Base-by-base conservation (phyloP, 2,797 vertebrate species). In the Hypotaenidia philippensis region DNA sequence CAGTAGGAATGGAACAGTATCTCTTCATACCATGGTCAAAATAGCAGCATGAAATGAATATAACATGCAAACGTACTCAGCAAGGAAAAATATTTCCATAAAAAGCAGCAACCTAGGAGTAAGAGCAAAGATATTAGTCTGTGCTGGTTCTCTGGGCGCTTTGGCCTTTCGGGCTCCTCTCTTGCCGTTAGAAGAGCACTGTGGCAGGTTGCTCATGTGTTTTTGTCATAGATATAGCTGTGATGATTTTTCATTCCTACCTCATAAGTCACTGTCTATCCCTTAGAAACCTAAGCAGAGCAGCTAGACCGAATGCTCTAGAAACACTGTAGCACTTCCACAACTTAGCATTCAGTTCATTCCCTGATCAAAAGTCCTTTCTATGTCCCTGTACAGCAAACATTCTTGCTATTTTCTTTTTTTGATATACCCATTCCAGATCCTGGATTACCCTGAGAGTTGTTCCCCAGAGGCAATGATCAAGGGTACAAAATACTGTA, bases 21-120 rank as follows among this genome's bases (percentile, higher is more conserved):
- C 61, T 61, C 55, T 65, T 90, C 69, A 68, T 70, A 57, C 38
- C 38, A 19, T 3, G 60, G 91, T 89, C 63, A 93, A 84, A 94
- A 93, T 69, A 92, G 78, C 81, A 83, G 70, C 81, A 81, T 66
- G 86, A 89, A 93, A 82, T 82, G 16, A 77, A 10, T 79, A 72
- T 66, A 68, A 52, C 70, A 90, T 74, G 56, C 22, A 89, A 79
- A 93, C 66, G 87, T 91, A 92, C 50, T 64, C 78, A 17, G 59
- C 1, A 2, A 81, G 77, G 32, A 89, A 87, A 55, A 79, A 27
- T 72, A 83, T 40, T 84, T 87, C 83, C 78, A 82, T 76, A 84
- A 92, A 86, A 94, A 78, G 65, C n/a, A 92, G 65, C n/a, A 94
- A 49, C n/a, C 45, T 50, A 50, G 63, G 55, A 79, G 22, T 61